Base-by-base conservation (phyloP, 2,113 vertebrate genomes). In the Oryzias javanicus region DNA sequence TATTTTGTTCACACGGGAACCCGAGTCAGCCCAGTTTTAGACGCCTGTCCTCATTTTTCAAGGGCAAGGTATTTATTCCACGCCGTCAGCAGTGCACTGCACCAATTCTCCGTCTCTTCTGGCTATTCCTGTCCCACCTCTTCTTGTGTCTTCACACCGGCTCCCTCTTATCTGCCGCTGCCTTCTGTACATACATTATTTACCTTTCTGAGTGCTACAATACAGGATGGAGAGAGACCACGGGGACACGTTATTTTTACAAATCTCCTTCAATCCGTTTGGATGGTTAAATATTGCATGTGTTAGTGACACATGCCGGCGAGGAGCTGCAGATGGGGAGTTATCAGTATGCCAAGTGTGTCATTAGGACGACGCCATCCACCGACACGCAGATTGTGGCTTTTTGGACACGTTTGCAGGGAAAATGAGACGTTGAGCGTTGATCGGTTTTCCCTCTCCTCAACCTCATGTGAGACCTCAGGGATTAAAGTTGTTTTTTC, bases 261-360 rank as follows among this genome's bases (percentile, higher is more conserved):
- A 69, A 75, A 46, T 46, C 44, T 46, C 17, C 7, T 46, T 78
- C 76, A 64, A 59, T 20, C 55, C 64, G 20, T 70, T 72, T 35
- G 4, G 50, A 46, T 66, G 64, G 69, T 76, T 88, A 62, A 88
- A 88, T 88, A 83, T 86, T 86, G 68, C 68, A 88, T 81, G 69
- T 66, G 59, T 68, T 71, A 55, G 75, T 40, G 3, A 75, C 72
- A 60, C 59, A 76, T 51, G 42, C 73, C 60, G 19, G 52, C 20
- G 58, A 61, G 20, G 19, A 44, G 59, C 48, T 74, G 75, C 74
- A 76, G 80, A 78, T 65, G 59, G 35, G 69, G 76, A 78, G 59
- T 77, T 82, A 83, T 88, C 78, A 72, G 84, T 82, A 88, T 85
- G 69, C 84, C 82, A 67, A 82, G 82, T 74, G 78, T 78, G 74